phyloP scores from a whole-genome alignment of 2,113 vertebrate genomes.

The Ophiodon elongatus region DNA sequence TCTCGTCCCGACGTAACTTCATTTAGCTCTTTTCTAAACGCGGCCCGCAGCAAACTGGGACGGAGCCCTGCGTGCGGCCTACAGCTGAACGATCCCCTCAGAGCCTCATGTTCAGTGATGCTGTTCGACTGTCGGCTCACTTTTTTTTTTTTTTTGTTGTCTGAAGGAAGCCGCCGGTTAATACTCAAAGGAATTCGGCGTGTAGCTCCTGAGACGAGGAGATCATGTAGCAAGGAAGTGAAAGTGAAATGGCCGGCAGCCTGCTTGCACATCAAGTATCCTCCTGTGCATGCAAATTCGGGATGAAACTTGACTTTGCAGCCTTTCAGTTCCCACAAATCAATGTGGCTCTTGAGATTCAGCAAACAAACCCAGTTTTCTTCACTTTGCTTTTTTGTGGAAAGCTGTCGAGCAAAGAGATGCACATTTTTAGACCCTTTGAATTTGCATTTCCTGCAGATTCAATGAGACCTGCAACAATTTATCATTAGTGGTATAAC shows the following conservation, averaged over 20 bases:
- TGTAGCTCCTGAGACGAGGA: not conserved
- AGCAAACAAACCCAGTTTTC: constrained; percentile 5
- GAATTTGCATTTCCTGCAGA: not conserved
- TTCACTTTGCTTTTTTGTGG: not conserved
- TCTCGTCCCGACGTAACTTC: constrained; percentile 39
- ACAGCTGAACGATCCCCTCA: constrained; percentile 51
- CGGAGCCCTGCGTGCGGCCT: constrained; percentile 58
- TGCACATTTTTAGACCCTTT: not conserved
- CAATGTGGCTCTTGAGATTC: constrained; percentile 19
- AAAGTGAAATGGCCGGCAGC: constrained; percentile 8
- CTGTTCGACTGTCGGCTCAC: constrained; percentile 29
- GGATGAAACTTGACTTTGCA: not conserved
- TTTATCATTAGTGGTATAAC: no score
- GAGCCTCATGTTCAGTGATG: constrained; percentile 41
- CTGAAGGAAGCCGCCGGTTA: constrained; percentile 7
- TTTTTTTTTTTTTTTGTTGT: no score
- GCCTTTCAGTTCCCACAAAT: constrained; percentile 16
- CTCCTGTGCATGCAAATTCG: not conserved
- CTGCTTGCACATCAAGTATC: not conserved
- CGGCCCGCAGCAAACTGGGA: constrained; percentile 64
- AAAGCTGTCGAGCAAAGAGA: not conserved
- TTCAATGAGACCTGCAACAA: not conserved
- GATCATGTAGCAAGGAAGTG: not conserved
- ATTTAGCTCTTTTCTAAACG: constrained; percentile 63
- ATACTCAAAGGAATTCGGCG: not conserved